Evolutionary conservation across 2,113 vertebrate species (phyloP).

Genomic region (Sander vitreus): DNA sequence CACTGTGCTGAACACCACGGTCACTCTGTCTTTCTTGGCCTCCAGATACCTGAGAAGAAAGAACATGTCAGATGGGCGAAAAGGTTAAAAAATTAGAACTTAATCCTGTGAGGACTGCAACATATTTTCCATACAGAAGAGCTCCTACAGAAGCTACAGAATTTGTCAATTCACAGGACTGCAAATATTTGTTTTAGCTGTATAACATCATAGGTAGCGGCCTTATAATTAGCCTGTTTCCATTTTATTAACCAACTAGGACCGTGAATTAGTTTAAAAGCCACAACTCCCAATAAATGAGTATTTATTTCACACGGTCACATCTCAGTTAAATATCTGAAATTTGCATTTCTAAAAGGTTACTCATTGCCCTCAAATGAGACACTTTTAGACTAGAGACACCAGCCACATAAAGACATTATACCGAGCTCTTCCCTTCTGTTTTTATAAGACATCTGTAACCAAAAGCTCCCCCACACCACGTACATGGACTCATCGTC

Average conservation of each 20-base stretch:
- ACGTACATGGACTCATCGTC: slow-evolving; percentile 98
- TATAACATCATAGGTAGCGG: neutral
- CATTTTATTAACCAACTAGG: neutral
- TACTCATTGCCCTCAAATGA: too few species aligned
- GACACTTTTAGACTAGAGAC: too few species aligned
- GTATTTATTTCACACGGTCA: neutral
- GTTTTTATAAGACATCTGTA: too few species aligned
- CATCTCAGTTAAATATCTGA: neutral
- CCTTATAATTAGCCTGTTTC: neutral
- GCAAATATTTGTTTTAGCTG: neutral
- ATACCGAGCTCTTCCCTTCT: too few species aligned
- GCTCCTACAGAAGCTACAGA: neutral
- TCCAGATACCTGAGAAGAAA: slow-evolving; percentile 91
- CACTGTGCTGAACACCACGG: slow-evolving; percentile 98
- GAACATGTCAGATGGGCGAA: neutral
- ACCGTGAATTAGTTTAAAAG: neutral
- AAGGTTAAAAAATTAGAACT: neutral
- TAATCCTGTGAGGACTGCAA: neutral
- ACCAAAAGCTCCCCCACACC: too few species aligned
- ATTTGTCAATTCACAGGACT: too few species aligned
- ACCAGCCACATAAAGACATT: too few species aligned
- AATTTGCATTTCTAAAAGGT: neutral
- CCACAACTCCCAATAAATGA: neutral
- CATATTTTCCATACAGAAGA: neutral
- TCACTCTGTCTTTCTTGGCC: slow-evolving; percentile 98